A percentile compares a stretch with the other conserved stretches of the same genome.
phyloP scores from a whole-genome alignment of 2,797 vertebrate species.

The Podargus strigoides region DNA sequence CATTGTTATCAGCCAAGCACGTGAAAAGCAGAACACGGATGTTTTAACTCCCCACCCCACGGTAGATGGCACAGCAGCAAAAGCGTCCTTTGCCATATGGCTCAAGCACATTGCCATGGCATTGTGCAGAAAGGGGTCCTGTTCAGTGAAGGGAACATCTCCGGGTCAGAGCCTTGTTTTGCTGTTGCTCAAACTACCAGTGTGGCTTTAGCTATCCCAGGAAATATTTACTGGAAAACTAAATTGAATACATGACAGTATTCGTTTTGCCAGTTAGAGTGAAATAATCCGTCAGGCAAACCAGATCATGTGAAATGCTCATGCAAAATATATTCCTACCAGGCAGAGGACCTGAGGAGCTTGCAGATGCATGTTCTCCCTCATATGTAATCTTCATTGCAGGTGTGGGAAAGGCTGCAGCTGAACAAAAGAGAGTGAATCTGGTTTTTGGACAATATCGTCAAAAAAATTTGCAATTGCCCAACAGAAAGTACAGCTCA shows the following conservation, averaged over 20 bases:
- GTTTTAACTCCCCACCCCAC: background rate
- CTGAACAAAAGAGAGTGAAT: background rate
- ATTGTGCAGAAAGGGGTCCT: background rate
- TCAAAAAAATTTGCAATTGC: background rate
- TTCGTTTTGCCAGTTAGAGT: background rate
- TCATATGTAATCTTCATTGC: background rate
- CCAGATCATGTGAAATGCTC: fast-evolving
- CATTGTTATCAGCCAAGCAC: fast-evolving
- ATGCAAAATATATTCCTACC: background rate
- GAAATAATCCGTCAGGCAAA: background rate
- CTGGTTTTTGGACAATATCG: background rate
- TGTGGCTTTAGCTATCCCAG: background rate
- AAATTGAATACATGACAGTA: no score
- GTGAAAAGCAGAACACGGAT: background rate
- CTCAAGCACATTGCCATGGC: background rate
- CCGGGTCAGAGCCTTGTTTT: background rate
- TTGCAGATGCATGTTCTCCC: background rate
- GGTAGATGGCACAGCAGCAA: background rate
- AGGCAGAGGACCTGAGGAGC: background rate
- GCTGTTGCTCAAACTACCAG: background rate
- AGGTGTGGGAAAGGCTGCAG: background rate
- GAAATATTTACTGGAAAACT: background rate
- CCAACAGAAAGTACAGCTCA: background rate
- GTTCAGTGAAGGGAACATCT: background rate
- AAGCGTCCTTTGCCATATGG: background rate